Percentiles rank a stretch among this genome's conserved stretches.
Evolutionary conservation across 2,888 invertebrate genomes (phyloP).

Genomic region (Machimus rusticus): DNA sequence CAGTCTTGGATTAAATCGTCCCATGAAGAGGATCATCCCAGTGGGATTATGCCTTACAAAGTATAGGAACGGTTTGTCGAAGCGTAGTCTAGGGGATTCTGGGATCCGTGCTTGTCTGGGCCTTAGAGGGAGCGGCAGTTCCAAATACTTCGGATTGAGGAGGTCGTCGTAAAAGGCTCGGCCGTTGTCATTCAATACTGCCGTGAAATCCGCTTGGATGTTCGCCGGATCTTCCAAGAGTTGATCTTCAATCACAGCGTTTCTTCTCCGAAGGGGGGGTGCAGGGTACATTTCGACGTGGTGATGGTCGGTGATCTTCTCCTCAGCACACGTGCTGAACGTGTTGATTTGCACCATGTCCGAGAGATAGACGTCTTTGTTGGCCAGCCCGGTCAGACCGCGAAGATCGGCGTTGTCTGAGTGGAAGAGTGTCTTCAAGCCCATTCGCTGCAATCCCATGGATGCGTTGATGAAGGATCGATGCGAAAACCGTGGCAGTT

Average conservation of each 20-base stretch:
- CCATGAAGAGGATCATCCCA: conserved; percentile 88
- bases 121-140: conserved; percentile 72
- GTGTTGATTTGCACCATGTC: conserved; percentile 84
- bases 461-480: conserved; percentile 84
- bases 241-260: conserved; percentile 56
- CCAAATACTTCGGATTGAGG: conserved; percentile 65
- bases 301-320: conserved; percentile 74
- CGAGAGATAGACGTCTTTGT: conserved; percentile 81
- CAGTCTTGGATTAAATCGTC: conserved; percentile 84
- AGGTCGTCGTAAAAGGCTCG: conserved; percentile 74
- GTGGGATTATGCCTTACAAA: conserved; percentile 90
- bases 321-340: conserved; percentile 85
- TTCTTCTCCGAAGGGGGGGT: conserved; percentile 67
- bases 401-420: conserved; percentile 80
- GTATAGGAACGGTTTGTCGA: conserved; percentile 88
- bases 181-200: conserved; percentile 67
- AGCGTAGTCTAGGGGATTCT: conserved; percentile 76
- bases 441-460: conserved; percentile 79
- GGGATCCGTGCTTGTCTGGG: conserved; percentile 77
- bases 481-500: conserved; percentile 84
- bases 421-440: conserved; percentile 80
- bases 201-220: conserved; percentile 57
- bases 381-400: conserved; percentile 78
- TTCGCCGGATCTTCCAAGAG: conserved; percentile 49
- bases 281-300: conserved; percentile 85